Evolutionary conservation across 2,888 invertebrate species (phyloP).

Genomic region (Clusia tigrina): DNA sequence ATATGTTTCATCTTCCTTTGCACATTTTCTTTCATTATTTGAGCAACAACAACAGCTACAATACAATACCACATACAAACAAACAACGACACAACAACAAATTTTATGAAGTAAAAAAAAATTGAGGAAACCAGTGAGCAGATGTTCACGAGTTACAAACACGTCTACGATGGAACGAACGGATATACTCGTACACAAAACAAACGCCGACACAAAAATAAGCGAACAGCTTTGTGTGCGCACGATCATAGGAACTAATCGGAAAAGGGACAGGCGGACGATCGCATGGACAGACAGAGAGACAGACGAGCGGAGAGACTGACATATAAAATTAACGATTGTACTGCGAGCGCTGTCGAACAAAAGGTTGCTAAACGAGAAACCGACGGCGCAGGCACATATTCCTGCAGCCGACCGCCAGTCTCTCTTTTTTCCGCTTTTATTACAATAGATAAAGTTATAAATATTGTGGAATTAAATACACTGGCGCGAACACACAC

Average conservation of each 20-base stretch:
- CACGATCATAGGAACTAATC: neutral
- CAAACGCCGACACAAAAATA: conserved; percentile 15
- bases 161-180: conserved; percentile 35
- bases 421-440: neutral
- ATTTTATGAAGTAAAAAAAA: conserved; percentile 41
- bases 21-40: conserved; percentile 14
- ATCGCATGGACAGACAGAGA: conserved; percentile 25
- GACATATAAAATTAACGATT: conserved; percentile 13
- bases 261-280: neutral
- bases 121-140: conserved; percentile 54
- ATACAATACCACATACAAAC: no score
- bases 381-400: conserved; percentile 36
- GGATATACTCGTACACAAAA: conserved; percentile 23
- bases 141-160: conserved; percentile 61
- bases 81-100: conserved; percentile 30
- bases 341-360: conserved; percentile 28
- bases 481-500: neutral
- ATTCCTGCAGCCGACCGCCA: neutral
- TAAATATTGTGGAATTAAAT: conserved; percentile 5
- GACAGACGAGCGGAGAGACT: conserved; percentile 40
- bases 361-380: conserved; percentile 55
- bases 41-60: conserved; percentile 35
- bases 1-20: conserved; percentile 18
- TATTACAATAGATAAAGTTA: neutral
- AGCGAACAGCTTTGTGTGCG: conserved; percentile 3